Evolutionary conservation across 2,113 vertebrate species (phyloP), one percentile per base, ranked within the genome.

Genomic region (Anoura caudifer): DNA sequence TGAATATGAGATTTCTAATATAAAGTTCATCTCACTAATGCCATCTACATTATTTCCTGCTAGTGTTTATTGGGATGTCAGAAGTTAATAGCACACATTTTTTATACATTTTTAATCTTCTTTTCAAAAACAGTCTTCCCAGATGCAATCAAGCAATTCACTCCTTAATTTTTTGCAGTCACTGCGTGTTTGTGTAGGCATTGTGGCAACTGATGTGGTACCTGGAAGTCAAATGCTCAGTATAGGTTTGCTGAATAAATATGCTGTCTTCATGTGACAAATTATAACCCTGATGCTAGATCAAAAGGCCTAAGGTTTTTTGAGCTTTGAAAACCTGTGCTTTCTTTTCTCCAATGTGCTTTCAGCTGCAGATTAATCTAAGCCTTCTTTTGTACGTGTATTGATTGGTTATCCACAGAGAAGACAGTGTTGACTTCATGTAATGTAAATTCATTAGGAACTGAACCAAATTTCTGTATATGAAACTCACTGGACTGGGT

Each of bases 331-430:
- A 92, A 96, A 94, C 52, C 73, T 77, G 56, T 63, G n/a, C 28
- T 95, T 96, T 95, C 38, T 70, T 90, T 95, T 94, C 50, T 94
- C 75, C 75, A 95, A 43, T 52, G 47, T 91, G 50, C 36, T 75
- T 80, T 11, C 28, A 76, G 31, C 63, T 83, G 12, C 67, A 91
- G 79, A 91, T 90, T 89, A 95, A 90, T 88, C 43, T 80, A 50
- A 96, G 90, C 56, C 24, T 93, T 72, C 70, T 59, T 96, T 95
- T 96, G 52, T 87, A 33, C 36, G 67, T 81, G 61, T 73, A 96
- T 77, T 76, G 91, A 97, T 95, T 92, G 75, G 63, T 10, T 83
- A 56, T 69, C 61, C 54, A 65, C 61, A 89, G 73, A 95, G 86
- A 95, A 92, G 94, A 83, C 77, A 76, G 13, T 89, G 56, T 56